These are phyloP conservation scores for Morus bassanus DNA, from an alignment of 2,797 vertebrate species.

Conservation along the genomic window DNA sequence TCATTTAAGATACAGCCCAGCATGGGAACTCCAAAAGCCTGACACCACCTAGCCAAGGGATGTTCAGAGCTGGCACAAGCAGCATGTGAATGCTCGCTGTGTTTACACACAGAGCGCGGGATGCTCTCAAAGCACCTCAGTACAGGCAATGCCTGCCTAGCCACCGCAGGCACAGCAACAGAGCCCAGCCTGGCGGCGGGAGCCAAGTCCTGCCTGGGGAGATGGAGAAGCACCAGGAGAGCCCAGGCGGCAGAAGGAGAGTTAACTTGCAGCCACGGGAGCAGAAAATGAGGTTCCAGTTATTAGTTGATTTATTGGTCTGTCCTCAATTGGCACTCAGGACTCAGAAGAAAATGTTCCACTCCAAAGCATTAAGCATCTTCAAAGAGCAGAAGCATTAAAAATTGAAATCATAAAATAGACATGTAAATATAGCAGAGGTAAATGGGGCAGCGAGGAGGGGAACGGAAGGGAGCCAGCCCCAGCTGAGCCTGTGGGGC, in stretches of 20 bases:
- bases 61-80: background rate
- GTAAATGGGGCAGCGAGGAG: conserved; percentile 49
- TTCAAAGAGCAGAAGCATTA: conserved; percentile 83
- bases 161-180: too few relatives aligned
- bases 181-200: background rate
- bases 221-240: background rate
- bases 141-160: background rate
- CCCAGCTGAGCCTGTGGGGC: background rate
- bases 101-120: background rate
- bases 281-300: conserved; percentile 81
- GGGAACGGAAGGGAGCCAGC: background rate
- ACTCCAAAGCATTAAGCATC: conserved; percentile 81
- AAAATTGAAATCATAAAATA: conserved; percentile 84
- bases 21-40: background rate
- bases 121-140: background rate
- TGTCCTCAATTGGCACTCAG: conserved; percentile 76
- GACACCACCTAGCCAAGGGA: background rate
- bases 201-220: background rate
- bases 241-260: background rate
- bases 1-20: background rate
- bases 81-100: background rate
- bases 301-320: conserved; percentile 82
- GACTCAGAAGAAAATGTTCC: conserved; percentile 82
- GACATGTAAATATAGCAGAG: conserved; percentile 79
- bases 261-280: conserved; percentile 65